phyloP scores from a whole-genome alignment of 2,797 vertebrate genomes.

The Lepidocolaptes lacrymiger region DNA sequence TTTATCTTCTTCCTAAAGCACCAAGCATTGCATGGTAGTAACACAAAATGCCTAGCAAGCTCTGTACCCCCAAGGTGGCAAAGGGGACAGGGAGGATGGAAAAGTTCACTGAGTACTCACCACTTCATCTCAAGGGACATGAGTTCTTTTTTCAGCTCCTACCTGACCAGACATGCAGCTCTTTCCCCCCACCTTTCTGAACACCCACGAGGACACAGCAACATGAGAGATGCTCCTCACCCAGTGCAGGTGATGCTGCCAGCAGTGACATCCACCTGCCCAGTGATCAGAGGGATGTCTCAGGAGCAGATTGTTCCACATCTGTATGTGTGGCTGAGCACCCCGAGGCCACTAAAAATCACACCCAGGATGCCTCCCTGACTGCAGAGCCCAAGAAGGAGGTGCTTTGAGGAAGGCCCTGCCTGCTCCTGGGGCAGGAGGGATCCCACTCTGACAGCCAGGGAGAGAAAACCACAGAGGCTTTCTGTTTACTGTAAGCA shows the following conservation, averaged over 20 bases:
- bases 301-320: background rate
- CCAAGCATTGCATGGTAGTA: background rate
- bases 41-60: background rate
- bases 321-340: fast-evolving
- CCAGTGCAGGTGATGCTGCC: background rate
- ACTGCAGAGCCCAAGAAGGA: background rate
- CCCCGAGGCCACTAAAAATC: background rate
- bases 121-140: fast-evolving
- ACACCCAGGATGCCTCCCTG: background rate
- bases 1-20: background rate
- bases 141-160: background rate
- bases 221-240: fast-evolving
- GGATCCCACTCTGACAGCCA: background rate
- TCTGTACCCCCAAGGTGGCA: background rate
- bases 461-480: background rate
- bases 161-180: background rate
- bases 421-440: background rate
- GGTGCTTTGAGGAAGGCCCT: background rate
- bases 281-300: background rate
- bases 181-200: background rate
- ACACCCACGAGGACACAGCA: background rate
- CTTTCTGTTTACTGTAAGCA: constrained; percentile 59
- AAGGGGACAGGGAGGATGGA: background rate
- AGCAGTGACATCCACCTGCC: background rate
- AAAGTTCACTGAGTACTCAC: background rate